phyloP scores from a whole-genome alignment of 2,113 vertebrate species.

The Lamprologus sp. region DNA sequence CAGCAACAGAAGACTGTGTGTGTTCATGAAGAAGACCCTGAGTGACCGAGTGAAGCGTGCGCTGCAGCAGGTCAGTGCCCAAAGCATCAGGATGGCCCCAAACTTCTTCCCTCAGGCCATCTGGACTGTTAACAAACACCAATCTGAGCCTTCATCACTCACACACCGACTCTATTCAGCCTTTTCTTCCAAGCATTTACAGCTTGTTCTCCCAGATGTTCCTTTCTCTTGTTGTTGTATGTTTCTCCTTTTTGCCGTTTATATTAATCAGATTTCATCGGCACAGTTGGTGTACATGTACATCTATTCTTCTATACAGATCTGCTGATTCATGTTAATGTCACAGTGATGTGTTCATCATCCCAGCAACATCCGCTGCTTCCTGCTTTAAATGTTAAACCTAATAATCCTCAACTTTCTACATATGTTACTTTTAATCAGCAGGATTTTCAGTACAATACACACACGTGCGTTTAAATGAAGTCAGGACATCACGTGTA shows the following conservation, averaged over 20 bases:
- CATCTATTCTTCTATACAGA: neutral
- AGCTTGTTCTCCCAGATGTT: neutral
- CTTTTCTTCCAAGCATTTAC: neutral
- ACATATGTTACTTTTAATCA: neutral
- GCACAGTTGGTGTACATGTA: neutral
- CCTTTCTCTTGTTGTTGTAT: neutral
- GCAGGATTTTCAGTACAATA: neutral
- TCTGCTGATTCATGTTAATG: neutral
- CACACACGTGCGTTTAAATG: neutral
- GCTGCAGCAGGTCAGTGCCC: neutral
- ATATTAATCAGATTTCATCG: neutral
- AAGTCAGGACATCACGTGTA: neutral
- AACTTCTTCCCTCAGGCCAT: neutral
- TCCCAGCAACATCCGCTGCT: neutral
- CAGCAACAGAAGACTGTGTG: neutral
- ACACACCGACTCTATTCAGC: accelerated
- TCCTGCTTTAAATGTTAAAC: neutral
- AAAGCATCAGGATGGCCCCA: neutral
- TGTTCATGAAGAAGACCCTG: accelerated
- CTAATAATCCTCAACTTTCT: accelerated
- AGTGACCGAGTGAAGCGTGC: neutral
- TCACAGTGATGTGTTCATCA: neutral
- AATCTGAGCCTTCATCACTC: neutral
- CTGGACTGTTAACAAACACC: neutral
- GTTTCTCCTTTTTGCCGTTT: neutral